These are phyloP conservation scores for Hyperoplus lanceolatus DNA, from an alignment of 2,797 vertebrate genomes.

Conservation along the genomic window DNA sequence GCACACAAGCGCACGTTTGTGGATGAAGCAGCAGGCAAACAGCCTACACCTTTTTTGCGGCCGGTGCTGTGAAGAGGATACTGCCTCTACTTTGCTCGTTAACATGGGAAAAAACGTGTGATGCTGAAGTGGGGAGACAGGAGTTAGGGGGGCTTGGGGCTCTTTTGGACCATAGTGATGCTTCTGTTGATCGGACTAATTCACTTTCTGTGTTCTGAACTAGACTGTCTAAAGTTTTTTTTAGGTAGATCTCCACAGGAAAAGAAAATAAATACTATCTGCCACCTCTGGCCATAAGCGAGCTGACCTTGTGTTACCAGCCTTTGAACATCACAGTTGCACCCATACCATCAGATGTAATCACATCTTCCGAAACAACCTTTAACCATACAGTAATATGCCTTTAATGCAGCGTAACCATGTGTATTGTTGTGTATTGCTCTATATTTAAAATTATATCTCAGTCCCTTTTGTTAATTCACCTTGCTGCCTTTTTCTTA, in stretches of 20 bases:
- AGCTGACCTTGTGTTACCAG: constrained; percentile 18
- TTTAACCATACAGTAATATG: not conserved
- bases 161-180: constrained; percentile 18
- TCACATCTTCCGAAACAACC: not conserved
- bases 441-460: constrained; percentile 3
- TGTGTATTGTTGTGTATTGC: constrained; percentile 16
- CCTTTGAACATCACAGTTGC: constrained; percentile 20
- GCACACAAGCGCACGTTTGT: not conserved
- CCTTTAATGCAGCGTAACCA: constrained; percentile 29
- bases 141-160: constrained; percentile 32
- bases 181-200: constrained; percentile 14
- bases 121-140: constrained; percentile 45
- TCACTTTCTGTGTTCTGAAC: constrained; percentile 3
- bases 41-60: not conserved
- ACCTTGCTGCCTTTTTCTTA: constrained; percentile 1
- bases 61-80: constrained; percentile 23
- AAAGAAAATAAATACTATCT: constrained; percentile 6
- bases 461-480: constrained; percentile 3
- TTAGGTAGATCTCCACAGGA: not conserved
- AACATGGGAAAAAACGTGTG: constrained; percentile 13
- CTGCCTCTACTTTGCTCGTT: constrained; percentile 33
- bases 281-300: constrained; percentile 10
- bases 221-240: constrained; percentile 6
- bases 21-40: not conserved
- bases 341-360: constrained; percentile 11